Evolutionary conservation across 2,888 invertebrate species (phyloP).

Genomic region (Limnephilus rhombicus): DNA sequence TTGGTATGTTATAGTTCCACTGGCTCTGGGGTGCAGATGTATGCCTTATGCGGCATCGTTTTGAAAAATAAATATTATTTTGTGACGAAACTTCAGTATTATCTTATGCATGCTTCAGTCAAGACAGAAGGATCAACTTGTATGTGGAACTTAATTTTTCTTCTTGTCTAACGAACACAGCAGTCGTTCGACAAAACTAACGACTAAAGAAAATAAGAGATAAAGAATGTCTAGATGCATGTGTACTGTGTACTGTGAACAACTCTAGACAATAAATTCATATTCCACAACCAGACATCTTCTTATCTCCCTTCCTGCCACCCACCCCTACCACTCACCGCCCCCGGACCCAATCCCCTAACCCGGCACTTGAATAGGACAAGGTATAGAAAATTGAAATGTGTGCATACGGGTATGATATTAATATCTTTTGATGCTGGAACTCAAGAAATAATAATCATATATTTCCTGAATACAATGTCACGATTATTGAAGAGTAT

Average conservation of each 20-base stretch:
- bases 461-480: background rate
- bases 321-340: background rate
- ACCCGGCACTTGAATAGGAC: constrained; percentile 5
- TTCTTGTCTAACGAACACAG: constrained; percentile 3
- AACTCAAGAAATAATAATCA: background rate
- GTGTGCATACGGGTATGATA: background rate
- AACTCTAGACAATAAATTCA: constrained; percentile 58
- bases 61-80: background rate
- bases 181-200: background rate
- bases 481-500: no score
- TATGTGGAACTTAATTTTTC: background rate
- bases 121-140: background rate
- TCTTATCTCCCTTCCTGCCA: constrained; percentile 33
- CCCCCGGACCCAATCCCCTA: background rate
- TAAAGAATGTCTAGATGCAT: constrained; percentile 27
- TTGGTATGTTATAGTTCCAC: background rate
- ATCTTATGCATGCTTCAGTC: background rate
- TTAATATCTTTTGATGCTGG: background rate
- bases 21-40: background rate
- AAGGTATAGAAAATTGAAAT: constrained; percentile 34
- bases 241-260: background rate
- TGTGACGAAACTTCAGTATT: background rate
- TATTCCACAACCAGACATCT: constrained; percentile 56
- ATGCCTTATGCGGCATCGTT: background rate
- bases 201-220: constrained; percentile 14